phyloP scores from a whole-genome alignment of 2,888 invertebrate genomes.

The Pseudococcus jackbeardsleyi region DNA sequence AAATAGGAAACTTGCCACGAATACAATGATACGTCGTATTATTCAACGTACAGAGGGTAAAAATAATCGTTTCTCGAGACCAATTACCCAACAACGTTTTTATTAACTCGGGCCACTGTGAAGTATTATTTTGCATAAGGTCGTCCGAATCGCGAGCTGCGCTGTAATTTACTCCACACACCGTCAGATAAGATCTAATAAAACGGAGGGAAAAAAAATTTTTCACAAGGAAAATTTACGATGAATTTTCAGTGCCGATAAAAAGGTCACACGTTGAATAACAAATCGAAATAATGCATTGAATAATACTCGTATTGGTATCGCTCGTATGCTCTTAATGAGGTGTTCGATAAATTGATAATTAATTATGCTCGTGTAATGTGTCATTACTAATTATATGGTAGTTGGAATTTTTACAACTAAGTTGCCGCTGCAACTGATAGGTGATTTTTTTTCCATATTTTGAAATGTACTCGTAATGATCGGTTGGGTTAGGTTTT shows the following conservation, averaged over 20 bases:
- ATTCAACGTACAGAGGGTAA: neutral
- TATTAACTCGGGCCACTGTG: neutral
- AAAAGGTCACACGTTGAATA: slow-evolving; percentile 10
- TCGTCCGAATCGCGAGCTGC: neutral
- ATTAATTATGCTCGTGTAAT: slow-evolving; percentile 1
- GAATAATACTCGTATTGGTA: neutral
- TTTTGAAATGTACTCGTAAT: neutral
- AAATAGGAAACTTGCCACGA: slow-evolving; percentile 1
- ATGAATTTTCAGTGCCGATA: neutral
- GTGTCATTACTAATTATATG: neutral
- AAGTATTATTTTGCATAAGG: slow-evolving; percentile 8
- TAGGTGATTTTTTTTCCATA: slow-evolving; percentile 1
- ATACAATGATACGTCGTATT: neutral
- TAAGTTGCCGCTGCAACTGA: neutral
- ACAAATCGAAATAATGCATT: slow-evolving; percentile 1
- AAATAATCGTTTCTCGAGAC: slow-evolving; percentile 14
- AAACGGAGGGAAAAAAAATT: neutral
- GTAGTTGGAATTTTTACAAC: neutral
- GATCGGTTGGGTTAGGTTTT: neutral
- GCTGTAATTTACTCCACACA: slow-evolving; percentile 1
- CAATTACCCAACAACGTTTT: neutral
- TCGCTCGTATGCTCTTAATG: neutral
- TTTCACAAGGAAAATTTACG: neutral
- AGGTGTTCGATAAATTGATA: slow-evolving; percentile 10
- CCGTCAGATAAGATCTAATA: neutral